Evolutionary conservation across 2,113 vertebrate genomes (phyloP).

Genomic region (Probosciger aterrimus): DNA sequence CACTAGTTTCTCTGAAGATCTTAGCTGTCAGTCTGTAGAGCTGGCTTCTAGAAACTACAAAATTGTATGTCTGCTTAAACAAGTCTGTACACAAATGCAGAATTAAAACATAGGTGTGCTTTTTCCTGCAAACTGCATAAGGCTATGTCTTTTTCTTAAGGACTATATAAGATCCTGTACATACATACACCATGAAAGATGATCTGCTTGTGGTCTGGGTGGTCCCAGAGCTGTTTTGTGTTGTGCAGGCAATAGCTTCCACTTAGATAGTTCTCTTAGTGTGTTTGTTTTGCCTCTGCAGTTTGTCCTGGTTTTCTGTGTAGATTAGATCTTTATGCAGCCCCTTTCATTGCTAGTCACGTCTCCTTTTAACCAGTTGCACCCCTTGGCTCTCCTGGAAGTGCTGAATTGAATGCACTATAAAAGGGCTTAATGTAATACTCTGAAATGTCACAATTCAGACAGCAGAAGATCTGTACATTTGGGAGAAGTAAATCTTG

Average conservation of each 20-base stretch:
- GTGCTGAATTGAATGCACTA: neutral
- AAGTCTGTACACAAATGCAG: neutral
- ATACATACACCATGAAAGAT: rapidly evolving
- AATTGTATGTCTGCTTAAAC: neutral
- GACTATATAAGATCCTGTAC: neutral
- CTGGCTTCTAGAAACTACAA: neutral
- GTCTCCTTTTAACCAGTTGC: neutral
- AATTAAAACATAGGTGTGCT: neutral
- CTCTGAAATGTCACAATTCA: neutral
- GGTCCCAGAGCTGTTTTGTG: neutral
- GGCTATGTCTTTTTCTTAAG: neutral
- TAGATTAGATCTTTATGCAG: neutral
- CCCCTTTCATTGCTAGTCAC: neutral
- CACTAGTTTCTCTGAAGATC: neutral
- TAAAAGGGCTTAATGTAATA: neutral
- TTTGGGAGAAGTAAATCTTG: neutral
- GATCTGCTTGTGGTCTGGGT: neutral
- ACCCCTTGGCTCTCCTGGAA: neutral
- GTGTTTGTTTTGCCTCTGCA: neutral
- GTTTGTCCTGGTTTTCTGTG: neutral
- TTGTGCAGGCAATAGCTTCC: neutral
- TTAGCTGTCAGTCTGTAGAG: neutral
- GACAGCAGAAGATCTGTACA: no score
- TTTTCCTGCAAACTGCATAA: neutral
- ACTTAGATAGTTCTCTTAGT: neutral